Evolutionary conservation across 2,113 vertebrate genomes (phyloP).

Genomic region (Pluvialis apricaria): DNA sequence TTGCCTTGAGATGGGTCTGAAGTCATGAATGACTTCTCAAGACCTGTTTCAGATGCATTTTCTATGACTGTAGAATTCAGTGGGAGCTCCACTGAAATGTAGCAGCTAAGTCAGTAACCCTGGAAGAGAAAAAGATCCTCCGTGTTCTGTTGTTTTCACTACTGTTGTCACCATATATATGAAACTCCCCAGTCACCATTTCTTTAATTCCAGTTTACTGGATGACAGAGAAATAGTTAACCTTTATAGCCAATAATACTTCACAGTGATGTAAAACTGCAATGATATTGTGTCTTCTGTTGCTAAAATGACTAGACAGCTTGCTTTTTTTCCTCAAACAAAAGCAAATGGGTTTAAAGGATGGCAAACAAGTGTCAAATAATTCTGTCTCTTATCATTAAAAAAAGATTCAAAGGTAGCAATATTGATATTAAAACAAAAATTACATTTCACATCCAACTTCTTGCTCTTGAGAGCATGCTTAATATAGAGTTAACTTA

Average conservation of each 20-base stretch:
- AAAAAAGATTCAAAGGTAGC: neutral
- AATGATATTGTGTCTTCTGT: neutral
- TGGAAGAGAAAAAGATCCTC: neutral
- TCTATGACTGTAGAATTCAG: neutral
- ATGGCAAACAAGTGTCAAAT: neutral
- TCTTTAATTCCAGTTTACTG: neutral
- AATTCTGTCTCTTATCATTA: neutral
- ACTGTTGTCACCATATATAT: neutral
- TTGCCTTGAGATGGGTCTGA: neutral
- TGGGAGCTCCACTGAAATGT: neutral
- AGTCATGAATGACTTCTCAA: neutral
- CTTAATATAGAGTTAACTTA: slow-evolving; percentile 24
- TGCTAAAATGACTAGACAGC: neutral
- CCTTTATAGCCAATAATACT: neutral
- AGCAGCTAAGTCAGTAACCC: neutral
- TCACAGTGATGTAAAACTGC: neutral
- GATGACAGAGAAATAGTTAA: neutral
- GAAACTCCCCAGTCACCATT: neutral
- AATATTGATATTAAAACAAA: neutral
- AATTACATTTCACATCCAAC: neutral
- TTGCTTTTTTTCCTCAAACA: neutral
- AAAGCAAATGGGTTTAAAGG: neutral
- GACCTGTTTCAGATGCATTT: neutral
- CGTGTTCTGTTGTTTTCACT: neutral
- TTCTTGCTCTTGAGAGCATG: neutral